phyloP scores from a whole-genome alignment of 1,140 invertebrate genomes.

The Euwallacea similis region DNA sequence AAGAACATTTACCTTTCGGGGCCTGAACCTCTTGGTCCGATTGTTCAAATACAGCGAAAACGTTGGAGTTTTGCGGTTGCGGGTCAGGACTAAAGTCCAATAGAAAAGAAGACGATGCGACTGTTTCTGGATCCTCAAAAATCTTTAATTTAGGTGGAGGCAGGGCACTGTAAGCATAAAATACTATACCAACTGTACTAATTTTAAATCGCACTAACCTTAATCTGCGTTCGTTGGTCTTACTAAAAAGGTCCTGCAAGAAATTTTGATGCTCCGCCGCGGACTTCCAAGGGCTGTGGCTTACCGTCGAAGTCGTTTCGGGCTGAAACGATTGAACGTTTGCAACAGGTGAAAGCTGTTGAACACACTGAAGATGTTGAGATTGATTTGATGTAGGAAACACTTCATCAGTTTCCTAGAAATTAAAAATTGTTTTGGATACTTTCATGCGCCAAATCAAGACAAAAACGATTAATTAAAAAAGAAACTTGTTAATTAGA shows the following conservation, averaged over 20 bases:
- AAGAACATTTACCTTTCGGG: conserved; percentile 36
- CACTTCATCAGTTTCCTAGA: too few species aligned
- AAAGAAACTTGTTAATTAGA: too few species aligned
- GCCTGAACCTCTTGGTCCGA: conserved; percentile 31
- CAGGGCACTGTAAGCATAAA: conserved; percentile 1
- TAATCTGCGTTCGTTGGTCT: conserved; percentile 31
- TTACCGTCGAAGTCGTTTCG: conserved; percentile 21
- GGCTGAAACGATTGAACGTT: too few species aligned
- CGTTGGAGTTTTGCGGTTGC: not conserved
- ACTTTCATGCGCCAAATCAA: too few species aligned
- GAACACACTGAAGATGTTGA: too few species aligned
- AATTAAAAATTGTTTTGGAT: too few species aligned
- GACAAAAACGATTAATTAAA: too few species aligned
- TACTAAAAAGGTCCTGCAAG: conserved; percentile 33
- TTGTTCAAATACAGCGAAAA: conserved; percentile 45
- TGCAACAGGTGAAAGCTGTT: too few species aligned
- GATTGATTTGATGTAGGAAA: too few species aligned
- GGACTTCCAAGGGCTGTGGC: conserved; percentile 34
- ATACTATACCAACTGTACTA: not conserved
- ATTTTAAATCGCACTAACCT: conserved; percentile 12
- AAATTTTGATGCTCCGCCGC: conserved; percentile 32
- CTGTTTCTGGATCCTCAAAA: conserved; percentile 17
- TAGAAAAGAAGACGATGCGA: conserved; percentile 1
- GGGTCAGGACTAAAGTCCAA: not conserved
- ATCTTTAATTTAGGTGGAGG: conserved; percentile 11